Conservation (phyloP, 2,888 invertebrate genomes). For the Diogma glabrata region DNA sequence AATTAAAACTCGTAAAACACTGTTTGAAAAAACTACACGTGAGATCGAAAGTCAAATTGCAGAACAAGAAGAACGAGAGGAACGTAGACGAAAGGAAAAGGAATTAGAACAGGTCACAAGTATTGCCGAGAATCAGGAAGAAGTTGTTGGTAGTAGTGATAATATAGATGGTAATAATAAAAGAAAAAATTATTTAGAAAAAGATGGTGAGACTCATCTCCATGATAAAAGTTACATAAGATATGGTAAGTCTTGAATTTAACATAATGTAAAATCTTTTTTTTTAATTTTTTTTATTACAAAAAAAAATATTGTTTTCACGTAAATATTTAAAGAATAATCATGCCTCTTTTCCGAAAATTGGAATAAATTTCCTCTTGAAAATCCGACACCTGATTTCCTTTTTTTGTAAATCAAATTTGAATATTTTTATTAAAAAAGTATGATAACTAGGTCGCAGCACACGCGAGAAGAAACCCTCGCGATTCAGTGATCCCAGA, state of each 20-base stretch:
- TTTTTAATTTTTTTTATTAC: slow-evolving; percentile 4
- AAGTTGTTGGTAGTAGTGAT: slow-evolving; percentile 14
- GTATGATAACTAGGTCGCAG: slow-evolving; percentile 11
- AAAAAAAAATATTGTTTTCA: slow-evolving; percentile 8
- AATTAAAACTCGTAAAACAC: slow-evolving; percentile 49
- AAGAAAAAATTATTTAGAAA: slow-evolving; percentile 26
- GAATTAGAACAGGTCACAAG: slow-evolving; percentile 12
- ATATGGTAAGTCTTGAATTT: slow-evolving; percentile 27
- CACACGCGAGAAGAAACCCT: slow-evolving; percentile 29
- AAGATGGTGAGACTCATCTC: slow-evolving; percentile 28
- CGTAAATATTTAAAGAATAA: slow-evolving; percentile 6
- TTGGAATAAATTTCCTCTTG: slow-evolving; percentile 1
- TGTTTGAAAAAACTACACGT: slow-evolving; percentile 61
- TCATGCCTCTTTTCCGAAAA: not conserved
- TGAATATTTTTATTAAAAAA: slow-evolving; percentile 6
- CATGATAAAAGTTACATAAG: slow-evolving; percentile 30
- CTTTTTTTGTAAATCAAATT: slow-evolving; percentile 4
- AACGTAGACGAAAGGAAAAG: slow-evolving; percentile 24
- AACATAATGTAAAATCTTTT: not conserved
- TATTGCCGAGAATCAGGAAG: slow-evolving; percentile 17
- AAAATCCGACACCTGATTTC: not conserved
- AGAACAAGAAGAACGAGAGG: slow-evolving; percentile 47
- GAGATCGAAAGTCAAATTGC: slow-evolving; percentile 61
- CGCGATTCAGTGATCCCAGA: slow-evolving; percentile 35
- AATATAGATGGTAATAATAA: slow-evolving; percentile 14